Evolutionary conservation across 2,888 invertebrate species (phyloP).

Genomic region (Plagodis pulveraria): DNA sequence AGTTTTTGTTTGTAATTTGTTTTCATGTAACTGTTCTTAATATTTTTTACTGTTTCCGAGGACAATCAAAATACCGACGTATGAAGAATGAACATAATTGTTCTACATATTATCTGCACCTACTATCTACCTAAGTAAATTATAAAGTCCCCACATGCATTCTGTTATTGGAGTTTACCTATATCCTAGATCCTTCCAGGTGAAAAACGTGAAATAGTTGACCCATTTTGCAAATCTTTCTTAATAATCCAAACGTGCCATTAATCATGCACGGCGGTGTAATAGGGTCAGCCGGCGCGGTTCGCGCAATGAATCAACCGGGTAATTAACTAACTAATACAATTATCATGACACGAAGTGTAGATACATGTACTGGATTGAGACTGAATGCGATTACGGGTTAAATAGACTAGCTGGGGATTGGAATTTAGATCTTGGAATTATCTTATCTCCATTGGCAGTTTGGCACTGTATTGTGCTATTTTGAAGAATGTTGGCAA

Average conservation of each 20-base stretch:
- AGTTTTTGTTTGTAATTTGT: no score
- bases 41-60: no score
- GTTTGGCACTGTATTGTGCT: not conserved
- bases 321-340: conserved; percentile 75
- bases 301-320: conserved; percentile 70
- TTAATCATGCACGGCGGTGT: conserved; percentile 71
- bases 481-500: no score
- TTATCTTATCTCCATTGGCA: conserved; percentile 2
- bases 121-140: no score
- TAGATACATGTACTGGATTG: conserved; percentile 53
- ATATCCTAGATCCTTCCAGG: no score
- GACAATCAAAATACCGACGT: no score
- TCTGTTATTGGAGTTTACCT: no score
- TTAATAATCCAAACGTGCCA: conserved; percentile 54
- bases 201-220: no score
- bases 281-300: conserved; percentile 57
- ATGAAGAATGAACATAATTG: no score
- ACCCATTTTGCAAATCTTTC: not conserved
- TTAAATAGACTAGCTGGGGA: conserved; percentile 5
- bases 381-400: conserved; percentile 24
- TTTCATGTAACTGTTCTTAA: no score
- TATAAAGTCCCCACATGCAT: no score
- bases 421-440: conserved; percentile 9
- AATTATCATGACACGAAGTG: conserved; percentile 67
- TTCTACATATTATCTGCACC: no score